A percentile compares a stretch with the other conserved stretches of the same genome.
These are phyloP conservation scores for Arenicola marina DNA, from an alignment of 2,888 invertebrate genomes.

Conservation along the genomic window DNA sequence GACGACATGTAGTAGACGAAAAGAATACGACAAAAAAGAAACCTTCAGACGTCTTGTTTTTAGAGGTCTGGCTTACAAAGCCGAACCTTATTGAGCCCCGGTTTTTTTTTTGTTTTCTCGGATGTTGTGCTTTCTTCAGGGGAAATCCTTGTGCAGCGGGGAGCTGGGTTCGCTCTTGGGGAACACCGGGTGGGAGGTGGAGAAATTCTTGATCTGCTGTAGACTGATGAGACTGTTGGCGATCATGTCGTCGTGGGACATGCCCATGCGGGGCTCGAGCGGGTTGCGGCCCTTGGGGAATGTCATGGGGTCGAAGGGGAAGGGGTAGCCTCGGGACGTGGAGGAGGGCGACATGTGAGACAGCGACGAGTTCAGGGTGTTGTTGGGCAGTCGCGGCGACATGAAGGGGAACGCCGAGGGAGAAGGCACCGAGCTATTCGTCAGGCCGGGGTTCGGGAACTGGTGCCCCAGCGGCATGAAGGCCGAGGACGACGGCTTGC, in stretches of 20 bases:
- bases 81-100: no score
- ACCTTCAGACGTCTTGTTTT: no score
- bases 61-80: no score
- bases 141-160: slow-evolving; percentile 19
- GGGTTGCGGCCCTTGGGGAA: slow-evolving; percentile 74
- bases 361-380: slow-evolving; percentile 46
- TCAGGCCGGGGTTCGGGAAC: slow-evolving; percentile 35
- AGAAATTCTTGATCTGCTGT: slow-evolving; percentile 90
- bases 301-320: slow-evolving; percentile 84
- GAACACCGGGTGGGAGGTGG: slow-evolving; percentile 18
- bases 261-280: slow-evolving; percentile 46
- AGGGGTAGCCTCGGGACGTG: slow-evolving; percentile 59
- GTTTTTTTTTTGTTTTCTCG: no score
- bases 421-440: slow-evolving; percentile 19
- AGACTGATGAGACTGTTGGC: slow-evolving; percentile 66
- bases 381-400: slow-evolving; percentile 25
- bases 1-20: no score
- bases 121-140: not conserved
- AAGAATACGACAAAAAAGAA: no score
- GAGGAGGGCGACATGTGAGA: slow-evolving; percentile 53
- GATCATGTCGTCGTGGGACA: slow-evolving; percentile 36
- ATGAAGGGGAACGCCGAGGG: slow-evolving; percentile 23
- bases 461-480: slow-evolving; percentile 85
- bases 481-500: slow-evolving; percentile 65
- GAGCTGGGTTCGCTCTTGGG: slow-evolving; percentile 31